Evolutionary conservation across 2,113 vertebrate species (phyloP).

Genomic region (Chinchilla lanigera): DNA sequence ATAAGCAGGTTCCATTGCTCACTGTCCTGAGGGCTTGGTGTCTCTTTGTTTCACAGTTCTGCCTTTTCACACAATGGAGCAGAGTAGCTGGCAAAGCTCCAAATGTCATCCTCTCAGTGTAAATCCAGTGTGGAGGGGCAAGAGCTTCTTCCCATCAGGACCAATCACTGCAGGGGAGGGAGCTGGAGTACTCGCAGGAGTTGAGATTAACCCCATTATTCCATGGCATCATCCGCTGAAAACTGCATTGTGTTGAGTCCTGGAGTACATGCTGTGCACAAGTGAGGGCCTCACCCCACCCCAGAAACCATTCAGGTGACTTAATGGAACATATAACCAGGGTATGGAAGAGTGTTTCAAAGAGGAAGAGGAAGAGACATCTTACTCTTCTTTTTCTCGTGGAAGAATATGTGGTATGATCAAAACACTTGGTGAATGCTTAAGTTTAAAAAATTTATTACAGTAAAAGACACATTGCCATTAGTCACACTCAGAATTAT

Average conservation of each 20-base stretch:
- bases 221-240: fast-evolving
- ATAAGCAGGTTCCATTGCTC: neutral
- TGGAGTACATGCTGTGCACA: neutral
- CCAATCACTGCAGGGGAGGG: too few relatives aligned
- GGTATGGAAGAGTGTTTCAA: neutral
- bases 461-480: neutral
- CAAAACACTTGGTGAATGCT: neutral
- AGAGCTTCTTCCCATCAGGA: neutral
- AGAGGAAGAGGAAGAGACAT: neutral
- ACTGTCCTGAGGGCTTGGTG: too few relatives aligned
- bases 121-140: neutral
- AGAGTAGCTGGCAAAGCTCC: neutral
- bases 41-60: neutral
- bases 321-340: neutral
- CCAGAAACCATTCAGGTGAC: neutral
- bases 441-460: neutral
- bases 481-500: neutral
- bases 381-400: neutral
- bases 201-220: fast-evolving
- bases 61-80: neutral
- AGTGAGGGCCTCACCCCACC: neutral
- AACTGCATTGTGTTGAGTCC: fast-evolving
- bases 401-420: neutral
- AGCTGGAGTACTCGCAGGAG: neutral
- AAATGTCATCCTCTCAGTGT: neutral